Evolutionary conservation across 2,888 invertebrate species (phyloP), one percentile per base, ranked within the genome.

Genomic region (Coenonympha glycerion): DNA sequence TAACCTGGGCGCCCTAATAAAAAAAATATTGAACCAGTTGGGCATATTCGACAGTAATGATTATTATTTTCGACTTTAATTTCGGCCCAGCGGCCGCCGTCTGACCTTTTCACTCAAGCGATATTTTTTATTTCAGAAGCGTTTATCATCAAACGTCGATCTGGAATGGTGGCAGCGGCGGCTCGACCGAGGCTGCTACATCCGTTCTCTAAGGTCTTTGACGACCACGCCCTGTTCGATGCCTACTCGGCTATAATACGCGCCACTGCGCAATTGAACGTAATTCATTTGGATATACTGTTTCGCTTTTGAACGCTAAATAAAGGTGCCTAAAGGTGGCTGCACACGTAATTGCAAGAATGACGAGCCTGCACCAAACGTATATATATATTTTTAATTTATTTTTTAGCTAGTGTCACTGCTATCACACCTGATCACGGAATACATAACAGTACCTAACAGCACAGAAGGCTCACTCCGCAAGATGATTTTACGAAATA

Each of bases 31-130:
- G 66, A 68, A 73, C 70, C 68, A 68, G 71, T 65, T 68, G 64
- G 64, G 58, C 66, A 67, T 67, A 70, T 70, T 73, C 69, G 65
- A 61, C 63, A 57, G 67, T 76, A 79, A 80, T 79, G 69, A 78
- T 79, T 77, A 79, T 79, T 76, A 79, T 78, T 80, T 75, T 67
- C 62, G 75, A 79, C 72, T 78, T 79, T 76, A 83, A 81, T 81
- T 75, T 76, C 72, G 73, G 63, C 68, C 60, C 71, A 69, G 58
- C 64, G 60, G 74, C 69, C 64, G 69, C 70, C 63, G 71, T 52
- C 64, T 83, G 85, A 85, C 86, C 85, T 86, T 86, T 86, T 84
- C 82, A 78, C 79, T 85, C 81, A 76, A 69, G 59, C 65, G 64
- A 54, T 68, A 66, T 69, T 71, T 73, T 74, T 73, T 67, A 71